Base-by-base conservation (phyloP, 2,113 vertebrate species). In the Calidris pygmaea region DNA sequence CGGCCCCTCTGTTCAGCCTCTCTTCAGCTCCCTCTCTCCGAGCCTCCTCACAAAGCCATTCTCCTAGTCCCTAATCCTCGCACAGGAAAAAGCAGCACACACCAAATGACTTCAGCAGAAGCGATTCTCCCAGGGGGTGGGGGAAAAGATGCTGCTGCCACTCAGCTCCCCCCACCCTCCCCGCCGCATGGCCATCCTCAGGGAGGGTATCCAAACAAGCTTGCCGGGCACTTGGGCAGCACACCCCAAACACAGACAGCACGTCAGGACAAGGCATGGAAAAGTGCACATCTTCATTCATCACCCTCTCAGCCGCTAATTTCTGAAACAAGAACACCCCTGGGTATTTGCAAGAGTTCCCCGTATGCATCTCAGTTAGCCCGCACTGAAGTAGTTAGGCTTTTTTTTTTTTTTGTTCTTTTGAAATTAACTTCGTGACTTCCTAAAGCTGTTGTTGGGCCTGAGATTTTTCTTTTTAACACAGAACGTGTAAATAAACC, bases 11-110 rank as follows among this genome's bases (percentile, higher is more conserved):
- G 97, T 96, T 95, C 96, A 93, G 89, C 95, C 92, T 94, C 96
- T 97, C 93, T 97, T 96, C 97, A 94, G 97, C 96, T 96, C 94
- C 91, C 96, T 95, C 90, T 98, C 97, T 97, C 93, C 94, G 95
- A 92, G 95, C 91, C 84, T 97, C 73, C 96, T 96, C 98, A 98
- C 98, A 98, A 98, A 98, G 98, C 98, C 94, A 88, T 97, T 98
- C 97, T 96, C 95, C 95, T 87, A 23, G 63, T 92, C 97, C 97
- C 97, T 98, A 98, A 98, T 98, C 98, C 98, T 97, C 85, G 87
- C 97, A 32, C 76, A 94, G 96, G 97, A 95, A 92, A 96, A 96
- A 92, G 79, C 96, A 96, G 95, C 93, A 67, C 95, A 47, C 97
- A 95, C 96, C 93, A 66, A 97, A 96, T 96, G 98, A 96, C 97